These are phyloP conservation scores for Camarhynchus parvulus DNA, from an alignment of 2,113 vertebrate species.

Conservation along the genomic window DNA sequence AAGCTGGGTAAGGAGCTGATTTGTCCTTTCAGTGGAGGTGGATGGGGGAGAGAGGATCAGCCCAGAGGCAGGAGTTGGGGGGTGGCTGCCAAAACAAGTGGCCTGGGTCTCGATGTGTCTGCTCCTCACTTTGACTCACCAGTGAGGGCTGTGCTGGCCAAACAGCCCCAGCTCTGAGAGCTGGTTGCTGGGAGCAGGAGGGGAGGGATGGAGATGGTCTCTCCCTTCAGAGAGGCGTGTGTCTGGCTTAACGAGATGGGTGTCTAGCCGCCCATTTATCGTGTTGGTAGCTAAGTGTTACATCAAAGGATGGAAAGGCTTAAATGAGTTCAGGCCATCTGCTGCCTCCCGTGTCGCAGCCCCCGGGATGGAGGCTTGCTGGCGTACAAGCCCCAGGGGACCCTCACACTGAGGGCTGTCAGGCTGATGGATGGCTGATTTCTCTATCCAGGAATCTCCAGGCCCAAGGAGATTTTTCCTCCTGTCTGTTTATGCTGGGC, in stretches of 20 bases:
- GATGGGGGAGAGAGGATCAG: fast-evolving
- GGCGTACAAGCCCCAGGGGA: not conserved
- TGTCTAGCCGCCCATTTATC: not conserved
- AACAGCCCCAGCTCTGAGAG: not conserved
- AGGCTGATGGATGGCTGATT: slow-evolving; percentile 7
- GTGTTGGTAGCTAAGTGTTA: slow-evolving; percentile 9
- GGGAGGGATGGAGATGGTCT: not conserved
- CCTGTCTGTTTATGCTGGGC: not conserved
- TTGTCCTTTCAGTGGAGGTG: not conserved
- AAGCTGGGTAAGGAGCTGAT: slow-evolving; percentile 82
- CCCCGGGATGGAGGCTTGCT: not conserved
- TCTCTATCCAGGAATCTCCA: slow-evolving; percentile 17
- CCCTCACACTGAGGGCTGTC: slow-evolving; percentile 6
- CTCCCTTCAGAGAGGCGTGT: not conserved
- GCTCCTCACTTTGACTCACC: fast-evolving
- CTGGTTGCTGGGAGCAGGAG: not conserved
- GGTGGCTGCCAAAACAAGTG: fast-evolving
- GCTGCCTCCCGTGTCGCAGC: not conserved
- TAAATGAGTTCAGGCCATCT: slow-evolving; percentile 47
- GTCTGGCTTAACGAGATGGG: slow-evolving; percentile 36
- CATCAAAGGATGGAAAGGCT: slow-evolving; percentile 45
- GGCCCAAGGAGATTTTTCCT: not conserved
- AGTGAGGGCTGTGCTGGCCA: not conserved
- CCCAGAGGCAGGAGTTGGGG: not conserved
- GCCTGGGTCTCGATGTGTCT: fast-evolving